Conservation (phyloP, 2,797 vertebrate species). For the Sebastes cheni region DNA sequence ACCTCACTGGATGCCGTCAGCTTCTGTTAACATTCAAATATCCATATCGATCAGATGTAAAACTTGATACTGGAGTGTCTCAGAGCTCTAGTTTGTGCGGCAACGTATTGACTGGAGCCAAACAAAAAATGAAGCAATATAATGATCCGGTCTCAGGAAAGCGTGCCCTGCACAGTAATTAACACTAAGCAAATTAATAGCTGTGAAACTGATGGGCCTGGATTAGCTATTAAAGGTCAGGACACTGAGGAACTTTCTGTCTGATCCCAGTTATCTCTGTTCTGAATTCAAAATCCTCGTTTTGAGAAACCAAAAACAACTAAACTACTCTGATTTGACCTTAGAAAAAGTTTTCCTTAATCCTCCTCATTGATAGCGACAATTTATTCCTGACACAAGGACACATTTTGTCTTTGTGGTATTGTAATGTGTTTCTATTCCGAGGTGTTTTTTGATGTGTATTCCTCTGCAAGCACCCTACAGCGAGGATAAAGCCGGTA, state of each 20-base stretch:
- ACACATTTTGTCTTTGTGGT: not conserved
- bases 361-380: not conserved
- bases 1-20: not conserved
- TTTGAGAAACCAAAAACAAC: conserved; percentile 2
- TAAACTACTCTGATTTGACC: not conserved
- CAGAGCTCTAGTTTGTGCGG: conserved; percentile 28
- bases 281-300: conserved; percentile 5
- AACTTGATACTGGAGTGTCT: conserved; percentile 8
- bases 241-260: conserved; percentile 19
- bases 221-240: conserved; percentile 61
- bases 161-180: conserved; percentile 51
- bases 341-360: not conserved
- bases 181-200: conserved; percentile 52
- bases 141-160: conserved; percentile 54
- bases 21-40: conserved; percentile 16
- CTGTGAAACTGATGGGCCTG: conserved; percentile 20
- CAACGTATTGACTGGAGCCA: conserved; percentile 34
- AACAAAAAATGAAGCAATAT: conserved; percentile 54
- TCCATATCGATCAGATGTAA: conserved; percentile 22
- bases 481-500: not conserved
- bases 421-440: conserved; percentile 9
- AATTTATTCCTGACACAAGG: not conserved
- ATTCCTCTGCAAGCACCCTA: not conserved
- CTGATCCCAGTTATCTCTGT: conserved; percentile 13
- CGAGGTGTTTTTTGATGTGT: not conserved